Evolutionary conservation across 2,888 invertebrate species (phyloP), one percentile per base, ranked within the genome.

Genomic region (Allophyes oxyacanthae): DNA sequence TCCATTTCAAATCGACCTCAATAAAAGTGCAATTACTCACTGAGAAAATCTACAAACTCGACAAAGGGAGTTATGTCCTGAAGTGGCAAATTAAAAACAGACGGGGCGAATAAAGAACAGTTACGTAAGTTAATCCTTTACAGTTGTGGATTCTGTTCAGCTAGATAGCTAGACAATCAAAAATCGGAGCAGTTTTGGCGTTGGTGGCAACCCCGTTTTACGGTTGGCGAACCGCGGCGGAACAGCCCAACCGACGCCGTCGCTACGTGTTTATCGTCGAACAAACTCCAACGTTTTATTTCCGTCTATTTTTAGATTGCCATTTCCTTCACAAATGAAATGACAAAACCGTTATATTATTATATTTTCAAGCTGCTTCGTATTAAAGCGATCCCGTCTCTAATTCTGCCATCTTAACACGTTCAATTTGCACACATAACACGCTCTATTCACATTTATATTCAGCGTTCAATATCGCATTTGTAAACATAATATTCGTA

Each of bases 181-280:
- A 84, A 84, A 83, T 86, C 63, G 73, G 67, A 69, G 77, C 77
- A 77, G 82, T 83, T 83, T 79, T 69, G 79, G 70, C 56, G 77
- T 58, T 64, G 75, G 75, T 54, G 48, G 41, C 43, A 72, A 79
- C 76, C 78, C 81, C 79, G 83, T 85, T 86, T 83, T 81, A 83
- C 80, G 85, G 77, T 79, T 77, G 77, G 77, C 65, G 64, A 66
- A 69, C 52, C 66, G 57, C 63, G 64, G 51, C 42, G 44, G 40
- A 65, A 54, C 59, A 38, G 54, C 57, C 60, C 64, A 43, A 13
- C 28, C 28, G 28, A 2, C 54, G 46, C 20, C 46, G 51, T 59
- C 37, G 62, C 40, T 68, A 75, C 75, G 76, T 77, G 77, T 81
- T 82, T 83, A 85, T 83, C 74, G 78, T 71, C 73, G 64, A 71